Percentiles rank a stretch among this genome's conserved stretches.
These are phyloP conservation scores for Macrophya annulata DNA, from an alignment of 2,888 invertebrate genomes.

Conservation along the genomic window DNA sequence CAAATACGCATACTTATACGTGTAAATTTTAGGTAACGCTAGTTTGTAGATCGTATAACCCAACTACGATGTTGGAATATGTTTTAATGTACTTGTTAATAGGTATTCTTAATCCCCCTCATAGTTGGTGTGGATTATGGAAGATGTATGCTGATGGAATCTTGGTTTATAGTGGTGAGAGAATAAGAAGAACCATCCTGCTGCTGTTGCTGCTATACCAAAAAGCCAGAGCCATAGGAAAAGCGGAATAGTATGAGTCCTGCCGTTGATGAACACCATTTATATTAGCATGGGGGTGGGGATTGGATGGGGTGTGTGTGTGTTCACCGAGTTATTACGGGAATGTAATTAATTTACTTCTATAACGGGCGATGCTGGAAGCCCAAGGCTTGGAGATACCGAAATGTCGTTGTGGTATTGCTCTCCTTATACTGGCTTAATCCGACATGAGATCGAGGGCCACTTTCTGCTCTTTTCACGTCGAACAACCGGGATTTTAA, in stretches of 20 bases:
- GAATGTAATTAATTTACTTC: constrained; percentile 46
- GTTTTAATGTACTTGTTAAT: constrained; percentile 76
- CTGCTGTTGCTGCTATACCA: too few species aligned
- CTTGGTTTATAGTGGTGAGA: constrained; percentile 70
- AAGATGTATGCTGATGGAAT: constrained; percentile 77
- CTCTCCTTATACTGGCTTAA: constrained; percentile 24
- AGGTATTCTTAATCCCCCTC: constrained; percentile 69
- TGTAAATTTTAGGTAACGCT: neutral
- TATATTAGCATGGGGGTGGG: constrained; percentile 62
- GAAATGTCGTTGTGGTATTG: constrained; percentile 7
- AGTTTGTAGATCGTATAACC: neutral
- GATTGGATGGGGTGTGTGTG: neutral
- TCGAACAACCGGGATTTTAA: constrained; percentile 13
- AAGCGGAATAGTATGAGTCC: constrained; percentile 3
- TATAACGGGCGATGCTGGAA: neutral
- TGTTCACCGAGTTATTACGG: constrained; percentile 37
- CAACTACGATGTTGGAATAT: constrained; percentile 64
- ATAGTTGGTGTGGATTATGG: constrained; percentile 71
- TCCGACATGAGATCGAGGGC: constrained; percentile 31
- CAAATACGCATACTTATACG: neutral
- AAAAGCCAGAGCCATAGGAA: too few species aligned
- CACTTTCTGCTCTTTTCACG: constrained; percentile 23
- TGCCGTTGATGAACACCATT: constrained; percentile 70
- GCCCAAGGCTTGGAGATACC: neutral
- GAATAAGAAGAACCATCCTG: neutral